A percentile compares a stretch with the other conserved stretches of the same genome.
Evolutionary conservation across 2,888 invertebrate species (phyloP).

Genomic region (Embidobia sp.): DNA sequence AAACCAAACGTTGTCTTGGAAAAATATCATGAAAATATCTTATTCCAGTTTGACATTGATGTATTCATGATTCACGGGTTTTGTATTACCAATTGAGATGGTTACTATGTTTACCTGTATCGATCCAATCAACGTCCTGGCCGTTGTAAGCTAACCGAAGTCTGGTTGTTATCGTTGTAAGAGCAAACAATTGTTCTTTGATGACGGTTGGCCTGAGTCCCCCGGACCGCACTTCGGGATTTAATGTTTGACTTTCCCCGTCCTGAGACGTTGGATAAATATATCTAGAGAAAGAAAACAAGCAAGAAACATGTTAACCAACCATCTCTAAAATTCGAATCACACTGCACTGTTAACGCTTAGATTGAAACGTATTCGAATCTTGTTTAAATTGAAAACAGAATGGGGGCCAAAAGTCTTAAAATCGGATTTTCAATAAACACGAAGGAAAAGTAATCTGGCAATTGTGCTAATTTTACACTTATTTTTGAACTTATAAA

Average conservation of each 20-base stretch:
- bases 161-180: conserved; percentile 90
- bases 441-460: too few species aligned
- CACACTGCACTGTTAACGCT: conserved; percentile 10
- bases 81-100: conserved; percentile 23
- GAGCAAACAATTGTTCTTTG: conserved; percentile 88
- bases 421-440: too few species aligned
- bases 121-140: conserved; percentile 93
- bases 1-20: too few species aligned
- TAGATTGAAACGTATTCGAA: background rate
- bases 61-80: conserved; percentile 9
- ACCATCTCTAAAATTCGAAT: conserved; percentile 11
- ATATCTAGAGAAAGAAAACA: conserved; percentile 82
- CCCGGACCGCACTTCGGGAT: conserved; percentile 87
- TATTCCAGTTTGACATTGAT: background rate
- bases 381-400: conserved; percentile 24
- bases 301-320: conserved; percentile 35
- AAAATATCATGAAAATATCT: too few species aligned
- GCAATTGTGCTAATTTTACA: too few species aligned
- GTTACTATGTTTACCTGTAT: conserved; percentile 82
- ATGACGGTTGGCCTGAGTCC: conserved; percentile 82
- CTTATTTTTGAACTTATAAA: too few species aligned
- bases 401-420: too few species aligned
- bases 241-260: conserved; percentile 86
- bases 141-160: conserved; percentile 95
- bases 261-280: conserved; percentile 85